Conservation (phyloP, 1,140 invertebrate species). For the Phthorimaea operculella region DNA sequence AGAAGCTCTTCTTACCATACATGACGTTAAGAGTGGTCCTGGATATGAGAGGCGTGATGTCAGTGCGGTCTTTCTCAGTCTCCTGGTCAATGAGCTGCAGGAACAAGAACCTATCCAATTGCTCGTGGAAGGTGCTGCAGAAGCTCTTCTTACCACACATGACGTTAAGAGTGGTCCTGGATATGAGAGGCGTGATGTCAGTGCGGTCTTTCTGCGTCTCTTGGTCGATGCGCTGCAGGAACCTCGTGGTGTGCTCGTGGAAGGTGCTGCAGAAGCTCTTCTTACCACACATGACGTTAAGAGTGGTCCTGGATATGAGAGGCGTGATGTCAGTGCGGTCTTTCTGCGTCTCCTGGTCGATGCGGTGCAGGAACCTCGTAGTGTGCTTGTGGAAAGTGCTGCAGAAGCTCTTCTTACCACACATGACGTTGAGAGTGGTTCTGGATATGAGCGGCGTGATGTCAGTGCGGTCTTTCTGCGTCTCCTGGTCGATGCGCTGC, state of each 20-base stretch:
- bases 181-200: slow-evolving; percentile 28
- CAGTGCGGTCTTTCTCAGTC: no score
- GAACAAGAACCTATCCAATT: no score
- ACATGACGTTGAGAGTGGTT: slow-evolving; percentile 38
- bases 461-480: no score
- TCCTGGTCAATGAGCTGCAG: no score
- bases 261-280: slow-evolving; percentile 72
- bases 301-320: slow-evolving; percentile 30
- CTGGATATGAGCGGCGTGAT: slow-evolving; percentile 30
- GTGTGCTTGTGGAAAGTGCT: no score
- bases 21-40: slow-evolving; percentile 36
- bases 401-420: no score
- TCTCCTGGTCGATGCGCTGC: no score
- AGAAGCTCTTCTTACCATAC: slow-evolving; percentile 40
- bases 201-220: slow-evolving; percentile 20
- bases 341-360: no score
- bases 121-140: no score
- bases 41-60: slow-evolving; percentile 29
- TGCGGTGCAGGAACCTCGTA: no score
- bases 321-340: slow-evolving; percentile 27
- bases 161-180: slow-evolving; percentile 31
- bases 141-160: slow-evolving; percentile 46
- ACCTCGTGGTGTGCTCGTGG: slow-evolving; percentile 30
- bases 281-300: slow-evolving; percentile 42
- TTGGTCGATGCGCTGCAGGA: slow-evolving; percentile 24